These are phyloP conservation scores for Rhagoletis pomonella DNA, from an alignment of 1,140 invertebrate species.

Conservation along the genomic window DNA sequence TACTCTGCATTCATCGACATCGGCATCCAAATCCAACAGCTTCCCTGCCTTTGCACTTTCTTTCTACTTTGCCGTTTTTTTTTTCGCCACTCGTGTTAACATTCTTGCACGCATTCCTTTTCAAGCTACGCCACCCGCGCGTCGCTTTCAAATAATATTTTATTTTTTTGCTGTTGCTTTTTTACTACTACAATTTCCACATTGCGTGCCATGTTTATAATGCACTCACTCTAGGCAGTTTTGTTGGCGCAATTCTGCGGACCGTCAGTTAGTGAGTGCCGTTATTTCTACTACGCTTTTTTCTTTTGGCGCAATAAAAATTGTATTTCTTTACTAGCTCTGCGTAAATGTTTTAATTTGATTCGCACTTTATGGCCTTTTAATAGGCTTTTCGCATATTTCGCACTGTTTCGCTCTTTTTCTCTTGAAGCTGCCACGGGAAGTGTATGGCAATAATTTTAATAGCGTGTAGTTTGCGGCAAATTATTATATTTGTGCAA, in stretches of 20 bases:
- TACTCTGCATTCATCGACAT: background rate
- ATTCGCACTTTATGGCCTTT: slow-evolving; percentile 23
- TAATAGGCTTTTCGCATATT: slow-evolving; percentile 36
- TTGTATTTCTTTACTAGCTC: background rate
- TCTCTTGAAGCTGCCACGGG: background rate
- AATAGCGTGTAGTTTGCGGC: background rate
- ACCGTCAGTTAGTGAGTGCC: background rate
- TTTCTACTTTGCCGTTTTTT: background rate
- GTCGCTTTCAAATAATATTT: no score
- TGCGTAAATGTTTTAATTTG: slow-evolving; percentile 37
- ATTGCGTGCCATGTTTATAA: slow-evolving; percentile 7
- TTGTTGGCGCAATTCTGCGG: background rate
- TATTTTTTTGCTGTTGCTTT: background rate
- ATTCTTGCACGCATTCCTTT: no score
- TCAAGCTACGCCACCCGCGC: no score
- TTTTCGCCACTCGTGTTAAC: background rate
- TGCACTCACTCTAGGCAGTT: background rate
- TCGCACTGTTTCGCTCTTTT: background rate
- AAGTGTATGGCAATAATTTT: background rate
- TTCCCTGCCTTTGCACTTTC: background rate
- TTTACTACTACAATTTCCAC: background rate
- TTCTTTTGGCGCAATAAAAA: background rate
- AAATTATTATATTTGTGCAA: background rate
- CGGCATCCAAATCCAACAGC: no score
- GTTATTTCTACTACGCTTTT: background rate